Evolutionary conservation across 2,797 vertebrate species (phyloP).

Genomic region (Epinephelus malabaricus): DNA sequence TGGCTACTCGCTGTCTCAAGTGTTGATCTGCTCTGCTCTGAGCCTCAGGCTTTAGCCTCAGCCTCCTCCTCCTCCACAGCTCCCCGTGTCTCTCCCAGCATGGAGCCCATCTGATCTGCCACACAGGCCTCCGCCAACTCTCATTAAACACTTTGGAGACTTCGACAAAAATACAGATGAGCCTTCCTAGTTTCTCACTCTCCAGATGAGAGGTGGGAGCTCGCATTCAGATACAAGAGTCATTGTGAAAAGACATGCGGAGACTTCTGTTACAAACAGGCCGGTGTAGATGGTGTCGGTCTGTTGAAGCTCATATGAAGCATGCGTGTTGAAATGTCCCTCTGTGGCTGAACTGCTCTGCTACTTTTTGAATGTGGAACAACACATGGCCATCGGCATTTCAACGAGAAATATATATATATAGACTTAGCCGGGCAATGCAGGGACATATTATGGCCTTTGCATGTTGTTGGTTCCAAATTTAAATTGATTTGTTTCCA

Average conservation of each 20-base stretch:
- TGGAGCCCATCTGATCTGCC: constrained; percentile 81
- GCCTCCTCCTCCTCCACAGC: constrained; percentile 68
- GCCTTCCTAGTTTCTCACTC: constrained; percentile 72
- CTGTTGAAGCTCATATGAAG: constrained; percentile 31
- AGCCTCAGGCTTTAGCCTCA: constrained; percentile 78
- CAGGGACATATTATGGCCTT: constrained; percentile 51
- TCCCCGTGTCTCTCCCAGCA: constrained; percentile 76
- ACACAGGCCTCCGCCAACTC: constrained; percentile 77
- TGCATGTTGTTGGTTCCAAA: constrained; percentile 57
- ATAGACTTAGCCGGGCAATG: constrained; percentile 17
- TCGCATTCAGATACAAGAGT: constrained; percentile 68
- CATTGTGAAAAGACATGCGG: constrained; percentile 46
- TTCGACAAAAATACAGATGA: constrained; percentile 80
- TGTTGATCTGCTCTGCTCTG: constrained; percentile 76
- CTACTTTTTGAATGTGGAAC: constrained; percentile 54
- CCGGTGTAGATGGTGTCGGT: constrained; percentile 22
- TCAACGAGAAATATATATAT: constrained; percentile 41
- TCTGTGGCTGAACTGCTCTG: constrained; percentile 24
- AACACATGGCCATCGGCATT: constrained; percentile 54
- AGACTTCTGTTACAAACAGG: constrained; percentile 47
- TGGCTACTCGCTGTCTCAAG: constrained; percentile 73
- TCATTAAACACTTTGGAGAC: constrained; percentile 83
- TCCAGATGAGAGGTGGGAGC: constrained; percentile 69
- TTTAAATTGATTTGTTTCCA: constrained; percentile 65
- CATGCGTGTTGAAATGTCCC: constrained; percentile 40